Evolutionary conservation across 2,113 vertebrate genomes (phyloP), one percentile per base, ranked within the genome.

Genomic region (Pseudorhombus dupliciocellatus): DNA sequence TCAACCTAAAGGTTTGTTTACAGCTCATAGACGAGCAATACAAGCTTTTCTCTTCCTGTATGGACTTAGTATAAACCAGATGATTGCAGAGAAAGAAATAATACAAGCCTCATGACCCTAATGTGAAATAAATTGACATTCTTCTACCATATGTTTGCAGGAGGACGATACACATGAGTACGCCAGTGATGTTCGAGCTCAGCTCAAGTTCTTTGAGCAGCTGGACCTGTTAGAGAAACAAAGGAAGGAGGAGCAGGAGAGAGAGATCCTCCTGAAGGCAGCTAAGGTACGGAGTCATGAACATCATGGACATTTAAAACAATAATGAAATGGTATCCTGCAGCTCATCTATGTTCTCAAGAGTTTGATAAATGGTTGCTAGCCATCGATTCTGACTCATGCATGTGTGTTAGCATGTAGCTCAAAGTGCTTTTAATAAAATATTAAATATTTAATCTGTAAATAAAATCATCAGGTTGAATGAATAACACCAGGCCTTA

Each of bases 161-260:
- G 97, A 99, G 80, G 96, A 97, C n/a, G 94, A 95, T 79, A 94
- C 93, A 76, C 94, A 95, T 0, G 96, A 98, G 84, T 96, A 96
- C 90, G 92, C 90, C 54, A 96, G 93, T 42, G 96, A 98, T 2
- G 96, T 98, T 76, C 96, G 96, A 71, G 88, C 95, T 25, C 96
- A 98, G 92, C 95, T 98, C 25, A 98, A 96, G 83, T 98, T 97
- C 88, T 98, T 98, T 79, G 96, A 98, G 85, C 98, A 98, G 88
- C 95, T 99, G 56, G 98, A 99, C 90, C 96, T 97, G 85, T 92
- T 97, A 62, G 98, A 99, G 81, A 99, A 98, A 75, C 97, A 99
- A 79, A 91, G 94, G 42, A 99, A 98, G 74, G 98, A 98, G 14
- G 97, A 97, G 58, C 96, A 98, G 93, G 97, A 99, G 91, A 92